Base-by-base conservation (phyloP, 1,140 invertebrate species). In the Papilio dardanus region DNA sequence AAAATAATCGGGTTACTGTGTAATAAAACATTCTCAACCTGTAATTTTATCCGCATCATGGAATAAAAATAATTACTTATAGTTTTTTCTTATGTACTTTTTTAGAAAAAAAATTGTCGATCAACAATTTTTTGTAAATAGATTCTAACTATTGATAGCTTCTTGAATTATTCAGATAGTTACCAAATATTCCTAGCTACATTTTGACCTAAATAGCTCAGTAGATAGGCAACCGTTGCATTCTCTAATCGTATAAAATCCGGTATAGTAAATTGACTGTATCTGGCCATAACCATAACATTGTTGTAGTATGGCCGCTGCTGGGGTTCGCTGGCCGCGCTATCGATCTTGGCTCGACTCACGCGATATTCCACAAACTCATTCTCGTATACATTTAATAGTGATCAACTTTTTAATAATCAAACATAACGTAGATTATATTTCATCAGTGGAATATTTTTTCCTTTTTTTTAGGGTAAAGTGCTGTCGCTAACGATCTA, bases 301-400 rank as follows among this genome's bases (percentile, higher is more conserved):
- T 50, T 77, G 42, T 69, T 74, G 40, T 78, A 68, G 62, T 68
- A 46, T 54, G 28, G 42, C n/a, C 31, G 54, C 42, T 42, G 40
- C 68, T 42, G 68, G 75, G 46, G 80, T 78, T 79, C 78, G 75
- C 74, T 77, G 76, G 31, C 65, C 78, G 77, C 69, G 30, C 62
- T 79, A 79, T 79, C 75, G 78, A 79, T 76, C 73, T 67, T 35
- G 50, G 46, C 71, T 50, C 46, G 54, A 75, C 76, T 80, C 81
- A 82, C 81, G 81, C 81, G 77, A 82, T 80, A 73, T 71, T 69
- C 67, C n/a, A 62, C 54, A 19, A 54, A 30, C 31, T 58, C 30
- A 50, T 73, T 31, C 46, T 31, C 46, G 21, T 54, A 54, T 28
- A 28, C 50, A 54, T n/a, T 71, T 31, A 35, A 30, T 21, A 21